Evolutionary conservation across 37 sponge, comb jelly and placozoan genomes (phyloP), one percentile per base, ranked within the genome.

Genomic region (Tethya wilhelma): DNA sequence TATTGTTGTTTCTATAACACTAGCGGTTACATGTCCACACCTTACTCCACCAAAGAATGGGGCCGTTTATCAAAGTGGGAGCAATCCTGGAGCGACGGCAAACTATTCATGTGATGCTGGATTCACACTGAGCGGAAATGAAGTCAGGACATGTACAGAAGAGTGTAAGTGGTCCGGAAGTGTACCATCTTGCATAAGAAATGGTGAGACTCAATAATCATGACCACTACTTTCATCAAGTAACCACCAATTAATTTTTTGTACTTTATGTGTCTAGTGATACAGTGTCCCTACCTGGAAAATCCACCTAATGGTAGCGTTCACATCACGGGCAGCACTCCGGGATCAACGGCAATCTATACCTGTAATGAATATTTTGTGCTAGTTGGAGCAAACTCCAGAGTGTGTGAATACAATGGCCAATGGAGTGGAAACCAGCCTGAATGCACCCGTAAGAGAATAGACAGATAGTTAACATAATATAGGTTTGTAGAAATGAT

Each of bases 101-200:
- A 67, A 36, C 11, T 90, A 84, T 32, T 64, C 17, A 33, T 90
- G 90, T 69, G 42, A 85, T n/a, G 26, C n/a, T 34, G 90, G 86
- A 38, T 84, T 30, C 66, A 38, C 56, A 2, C 65, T 90, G 55
- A 53, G 38, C 2, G 90, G 90, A 2, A 7, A 68, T 14, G 41
- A 64, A 0, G 39, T 41, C 11, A 19, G 81, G 0, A 26, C 1
- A 20, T 90, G 90, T 46, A 49, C 37, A 53, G 19, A 41, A n/a
- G 68, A 45, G 40, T 81, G 86, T 4, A 2, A 63, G 30, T 78
- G 78, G 49, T 31, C 64, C 22, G 23, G 40, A 9, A 75, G 30
- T 11, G 22, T 46, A n/a, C 78, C 64, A 31, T 23, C 39, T 8
- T 80, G 65, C 25, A n/a, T 38, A 62, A 34, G 69, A 56, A 17